Conservation (phyloP, 1,140 invertebrate species). For the Propsilocerus akamusi region DNA sequence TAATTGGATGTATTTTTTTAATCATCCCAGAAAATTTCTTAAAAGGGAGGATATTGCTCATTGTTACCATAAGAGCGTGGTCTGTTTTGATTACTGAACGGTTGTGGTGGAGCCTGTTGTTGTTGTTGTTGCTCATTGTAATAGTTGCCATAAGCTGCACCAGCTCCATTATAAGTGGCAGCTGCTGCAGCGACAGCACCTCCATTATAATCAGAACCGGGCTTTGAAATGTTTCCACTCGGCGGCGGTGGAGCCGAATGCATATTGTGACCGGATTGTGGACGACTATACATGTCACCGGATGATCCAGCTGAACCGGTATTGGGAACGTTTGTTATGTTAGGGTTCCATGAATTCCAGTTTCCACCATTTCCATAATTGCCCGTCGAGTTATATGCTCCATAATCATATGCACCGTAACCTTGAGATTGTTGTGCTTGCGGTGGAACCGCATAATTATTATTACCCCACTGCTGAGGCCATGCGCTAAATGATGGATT, state of each 20-base stretch:
- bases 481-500: background rate
- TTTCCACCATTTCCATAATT: background rate
- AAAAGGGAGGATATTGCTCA: background rate
- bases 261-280: background rate
- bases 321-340: background rate
- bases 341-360: background rate
- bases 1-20: too few relatives aligned
- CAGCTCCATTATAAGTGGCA: background rate
- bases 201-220: background rate
- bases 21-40: too few relatives aligned
- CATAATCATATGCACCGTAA: background rate
- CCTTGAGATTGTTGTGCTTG: background rate
- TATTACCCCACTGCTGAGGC: background rate
- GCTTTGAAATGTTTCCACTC: background rate
- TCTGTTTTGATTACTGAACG: slow-evolving; percentile 1
- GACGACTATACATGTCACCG: background rate
- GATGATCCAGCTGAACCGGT: background rate
- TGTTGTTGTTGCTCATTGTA: slow-evolving; percentile 1
- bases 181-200: too few relatives aligned
- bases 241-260: background rate
- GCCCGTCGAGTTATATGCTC: background rate
- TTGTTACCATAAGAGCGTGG: background rate
- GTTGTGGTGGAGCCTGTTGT: too few relatives aligned
- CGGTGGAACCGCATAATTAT: background rate
- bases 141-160: background rate